Evolutionary conservation across 2,113 vertebrate species (phyloP).

Genomic region (Caracal caracal): DNA sequence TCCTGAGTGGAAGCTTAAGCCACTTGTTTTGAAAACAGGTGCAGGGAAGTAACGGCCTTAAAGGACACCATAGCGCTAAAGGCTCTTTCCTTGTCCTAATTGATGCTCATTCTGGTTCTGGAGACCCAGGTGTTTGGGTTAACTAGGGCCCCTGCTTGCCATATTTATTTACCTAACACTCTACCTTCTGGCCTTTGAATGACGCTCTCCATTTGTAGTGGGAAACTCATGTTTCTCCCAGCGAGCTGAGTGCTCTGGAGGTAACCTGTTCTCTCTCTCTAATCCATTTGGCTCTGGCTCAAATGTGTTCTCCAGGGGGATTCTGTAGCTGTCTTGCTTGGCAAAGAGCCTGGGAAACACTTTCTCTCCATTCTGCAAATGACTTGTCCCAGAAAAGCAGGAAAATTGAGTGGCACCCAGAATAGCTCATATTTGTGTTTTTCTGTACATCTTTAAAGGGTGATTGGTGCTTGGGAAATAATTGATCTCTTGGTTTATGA

Average conservation of each 20-base stretch:
- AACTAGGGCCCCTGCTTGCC: not conserved
- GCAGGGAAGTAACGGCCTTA: not conserved
- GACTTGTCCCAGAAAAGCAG: not conserved
- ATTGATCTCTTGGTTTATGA: constrained; percentile 42
- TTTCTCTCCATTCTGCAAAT: constrained; percentile 41
- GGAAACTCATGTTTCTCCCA: not conserved
- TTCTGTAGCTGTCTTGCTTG: not conserved
- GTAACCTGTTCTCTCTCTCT: not conserved
- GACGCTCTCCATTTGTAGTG: not conserved
- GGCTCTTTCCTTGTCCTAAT: constrained; percentile 25
- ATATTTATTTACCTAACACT: not conserved
- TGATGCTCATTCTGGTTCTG: not conserved
- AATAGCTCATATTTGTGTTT: constrained; percentile 41
- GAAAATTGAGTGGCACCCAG: not conserved
- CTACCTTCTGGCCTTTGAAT: not conserved
- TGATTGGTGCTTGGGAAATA: constrained; percentile 31
- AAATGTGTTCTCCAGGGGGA: not conserved
- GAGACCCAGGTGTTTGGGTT: not conserved
- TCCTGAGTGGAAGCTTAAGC: not conserved
- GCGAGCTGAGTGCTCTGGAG: not conserved
- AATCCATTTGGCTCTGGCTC: not conserved
- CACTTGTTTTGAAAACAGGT: not conserved
- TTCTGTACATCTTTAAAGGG: constrained; percentile 50
- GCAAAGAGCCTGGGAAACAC: constrained; percentile 15
- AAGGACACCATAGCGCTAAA: not conserved